These are phyloP conservation scores for Lophura nycthemera DNA, from an alignment of 2,113 vertebrate species.

Conservation along the genomic window DNA sequence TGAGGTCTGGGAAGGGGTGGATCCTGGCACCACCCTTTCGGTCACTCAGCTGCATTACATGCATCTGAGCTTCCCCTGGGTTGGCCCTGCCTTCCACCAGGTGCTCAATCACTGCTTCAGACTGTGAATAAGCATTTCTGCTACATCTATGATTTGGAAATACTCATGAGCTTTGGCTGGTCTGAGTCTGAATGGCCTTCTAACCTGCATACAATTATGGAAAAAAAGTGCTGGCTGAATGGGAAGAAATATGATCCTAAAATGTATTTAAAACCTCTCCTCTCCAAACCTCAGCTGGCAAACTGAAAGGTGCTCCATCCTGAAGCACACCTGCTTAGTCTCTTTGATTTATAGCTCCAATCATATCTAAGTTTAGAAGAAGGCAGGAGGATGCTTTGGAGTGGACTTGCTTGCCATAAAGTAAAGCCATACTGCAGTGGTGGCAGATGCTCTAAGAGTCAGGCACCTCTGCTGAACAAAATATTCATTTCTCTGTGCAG, in stretches of 20 bases:
- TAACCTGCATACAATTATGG: constrained; percentile 4
- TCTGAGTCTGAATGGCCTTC: not conserved
- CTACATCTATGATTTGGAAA: not conserved
- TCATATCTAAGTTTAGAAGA: not conserved
- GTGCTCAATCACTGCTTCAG: no score
- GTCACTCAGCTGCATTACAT: no score
- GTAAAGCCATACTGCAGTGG: not conserved
- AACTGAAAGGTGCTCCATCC: not conserved
- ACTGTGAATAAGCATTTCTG: no score
- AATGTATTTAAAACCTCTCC: not conserved
- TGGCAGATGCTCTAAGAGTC: not conserved
- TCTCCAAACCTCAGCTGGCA: not conserved
- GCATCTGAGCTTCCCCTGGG: no score
- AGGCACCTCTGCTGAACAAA: not conserved
- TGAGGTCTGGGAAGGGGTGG: no score
- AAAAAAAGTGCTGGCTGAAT: not conserved
- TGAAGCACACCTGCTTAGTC: not conserved
- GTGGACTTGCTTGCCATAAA: not conserved
- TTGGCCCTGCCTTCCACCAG: no score
- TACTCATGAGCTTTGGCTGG: not conserved
- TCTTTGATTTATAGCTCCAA: not conserved
- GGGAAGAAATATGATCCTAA: not conserved
- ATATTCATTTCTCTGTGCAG: not conserved
- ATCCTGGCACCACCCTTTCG: no score
- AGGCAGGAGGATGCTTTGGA: not conserved